Evolutionary conservation across 2,797 vertebrate species (phyloP).

Genomic region (Urophycis tenuis): DNA sequence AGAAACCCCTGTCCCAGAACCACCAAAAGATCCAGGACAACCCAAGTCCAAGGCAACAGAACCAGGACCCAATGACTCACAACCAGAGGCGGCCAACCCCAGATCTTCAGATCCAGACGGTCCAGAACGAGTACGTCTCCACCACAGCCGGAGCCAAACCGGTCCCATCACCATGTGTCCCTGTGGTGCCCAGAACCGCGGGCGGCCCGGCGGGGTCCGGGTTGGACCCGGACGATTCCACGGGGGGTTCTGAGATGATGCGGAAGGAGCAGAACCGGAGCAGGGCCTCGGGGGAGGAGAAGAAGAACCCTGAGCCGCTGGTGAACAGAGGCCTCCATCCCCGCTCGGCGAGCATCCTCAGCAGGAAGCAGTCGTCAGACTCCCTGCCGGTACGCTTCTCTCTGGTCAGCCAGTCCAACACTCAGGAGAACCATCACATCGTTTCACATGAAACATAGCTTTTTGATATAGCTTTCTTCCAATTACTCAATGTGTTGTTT

Average conservation of each 20-base stretch:
- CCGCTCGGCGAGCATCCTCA: conserved; percentile 42
- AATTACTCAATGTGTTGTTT: too few species aligned
- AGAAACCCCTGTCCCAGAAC: neutral
- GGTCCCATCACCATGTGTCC: neutral
- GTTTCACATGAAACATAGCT: too few species aligned
- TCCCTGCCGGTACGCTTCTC: neutral
- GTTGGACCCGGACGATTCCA: neutral
- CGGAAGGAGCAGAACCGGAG: neutral
- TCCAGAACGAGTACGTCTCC: neutral
- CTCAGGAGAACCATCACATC: too few species aligned
- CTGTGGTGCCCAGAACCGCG: neutral
- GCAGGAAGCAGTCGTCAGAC: conserved; percentile 42
- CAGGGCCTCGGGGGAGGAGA: neutral
- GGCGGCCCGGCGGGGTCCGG: neutral
- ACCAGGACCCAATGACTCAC: neutral
- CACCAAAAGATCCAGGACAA: neutral
- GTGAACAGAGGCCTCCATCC: neutral
- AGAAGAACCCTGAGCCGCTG: neutral
- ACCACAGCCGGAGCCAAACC: neutral
- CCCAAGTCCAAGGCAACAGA: neutral
- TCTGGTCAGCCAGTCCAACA: neutral
- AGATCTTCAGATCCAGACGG: neutral
- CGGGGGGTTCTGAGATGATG: neutral
- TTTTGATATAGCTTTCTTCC: too few species aligned
- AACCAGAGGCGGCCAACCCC: neutral